A percentile compares a stretch with the other conserved stretches of the same genome.
Conservation (phyloP, 1,140 invertebrate species). For the Sinonovacula constricta region DNA sequence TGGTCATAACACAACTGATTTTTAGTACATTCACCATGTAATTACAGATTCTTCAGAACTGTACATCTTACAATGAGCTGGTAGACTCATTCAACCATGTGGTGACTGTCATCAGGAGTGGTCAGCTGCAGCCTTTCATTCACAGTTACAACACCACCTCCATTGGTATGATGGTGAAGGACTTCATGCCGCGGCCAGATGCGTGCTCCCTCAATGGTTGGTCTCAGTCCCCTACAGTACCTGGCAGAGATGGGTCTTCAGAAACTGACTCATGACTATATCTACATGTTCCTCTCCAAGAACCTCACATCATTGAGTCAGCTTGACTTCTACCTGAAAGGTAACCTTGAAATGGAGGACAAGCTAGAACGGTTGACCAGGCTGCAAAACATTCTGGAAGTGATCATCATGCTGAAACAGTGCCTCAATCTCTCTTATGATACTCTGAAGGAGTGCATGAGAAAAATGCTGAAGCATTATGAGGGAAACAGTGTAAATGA, state of each 20-base stretch:
- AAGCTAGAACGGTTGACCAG: slow-evolving; percentile 58
- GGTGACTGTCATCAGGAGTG: slow-evolving; percentile 59
- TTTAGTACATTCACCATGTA: too few species aligned
- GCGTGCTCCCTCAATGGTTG: slow-evolving; percentile 57
- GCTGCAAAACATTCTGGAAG: slow-evolving; percentile 64
- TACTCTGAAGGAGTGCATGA: slow-evolving; percentile 50
- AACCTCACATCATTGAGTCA: slow-evolving; percentile 54
- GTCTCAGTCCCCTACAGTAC: slow-evolving; percentile 60
- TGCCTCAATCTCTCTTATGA: slow-evolving; percentile 58
- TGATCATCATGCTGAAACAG: slow-evolving; percentile 64
- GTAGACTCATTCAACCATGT: slow-evolving; percentile 59
- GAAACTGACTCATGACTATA: slow-evolving; percentile 66
- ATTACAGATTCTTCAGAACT: slow-evolving; percentile 59
- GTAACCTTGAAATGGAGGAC: slow-evolving; percentile 43
- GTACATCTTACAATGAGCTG: slow-evolving; percentile 62
- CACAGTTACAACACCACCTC: slow-evolving; percentile 66
- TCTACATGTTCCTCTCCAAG: slow-evolving; percentile 60
- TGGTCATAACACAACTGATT: too few species aligned
- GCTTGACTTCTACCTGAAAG: slow-evolving; percentile 53
- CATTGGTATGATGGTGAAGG: slow-evolving; percentile 65
- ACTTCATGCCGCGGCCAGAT: slow-evolving; percentile 63
- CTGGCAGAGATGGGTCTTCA: slow-evolving; percentile 70
- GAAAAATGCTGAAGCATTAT: slow-evolving; percentile 63
- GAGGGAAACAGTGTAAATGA: slow-evolving; percentile 48
- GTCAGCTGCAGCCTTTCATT: slow-evolving; percentile 66